Base-by-base conservation (phyloP, 2,113 vertebrate species). In the Paramisgurnus dabryanus region DNA sequence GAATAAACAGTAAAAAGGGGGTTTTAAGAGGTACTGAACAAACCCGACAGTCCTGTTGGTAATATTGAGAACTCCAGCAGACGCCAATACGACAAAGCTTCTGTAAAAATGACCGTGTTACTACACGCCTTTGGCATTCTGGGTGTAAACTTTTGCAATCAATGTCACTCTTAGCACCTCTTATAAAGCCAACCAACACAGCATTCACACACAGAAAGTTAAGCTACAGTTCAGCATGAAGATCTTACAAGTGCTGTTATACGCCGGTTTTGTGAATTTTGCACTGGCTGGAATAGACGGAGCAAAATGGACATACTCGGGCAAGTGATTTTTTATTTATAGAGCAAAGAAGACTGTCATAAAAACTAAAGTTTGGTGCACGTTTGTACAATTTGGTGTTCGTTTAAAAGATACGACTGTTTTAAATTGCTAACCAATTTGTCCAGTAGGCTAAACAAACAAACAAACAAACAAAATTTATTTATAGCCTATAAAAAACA, bases 251-350 rank as follows among this genome's bases (percentile, higher is more conserved):
- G 63, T 70, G 67, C 60, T 91, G 9, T 40, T 90, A 81, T 76
- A 75, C 40, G 77, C 84, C 8, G 4, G 86, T 78, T 70, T 86
- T 43, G 8, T 90, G 12, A 75, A 27, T 4, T 72, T 83, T 5
- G 86, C 78, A 45, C 66, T 27, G 53, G 89, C 90, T 49, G 85
- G 68, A 53, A 85, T 86, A 34, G 84, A 87, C 77, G 89, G 80
- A 7, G 88, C 91, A 22, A 92, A 91, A 72, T 94, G 93, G 93
- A 92, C 93, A 40, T 93, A 94, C 79, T 84, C 75, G 87, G 93
- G 93, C 92, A 88, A 70, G 87, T 17, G 40, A 18, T 45, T 34
- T 4, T 13, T 40, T 1, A 39, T 2, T 6, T 12, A 18, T 65
- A 0, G 18, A 3, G 18, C 4, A n/a, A 18, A n/a, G 0, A 18